These are phyloP conservation scores for Caloenas nicobarica DNA, from an alignment of 2,113 vertebrate genomes.

Conservation along the genomic window DNA sequence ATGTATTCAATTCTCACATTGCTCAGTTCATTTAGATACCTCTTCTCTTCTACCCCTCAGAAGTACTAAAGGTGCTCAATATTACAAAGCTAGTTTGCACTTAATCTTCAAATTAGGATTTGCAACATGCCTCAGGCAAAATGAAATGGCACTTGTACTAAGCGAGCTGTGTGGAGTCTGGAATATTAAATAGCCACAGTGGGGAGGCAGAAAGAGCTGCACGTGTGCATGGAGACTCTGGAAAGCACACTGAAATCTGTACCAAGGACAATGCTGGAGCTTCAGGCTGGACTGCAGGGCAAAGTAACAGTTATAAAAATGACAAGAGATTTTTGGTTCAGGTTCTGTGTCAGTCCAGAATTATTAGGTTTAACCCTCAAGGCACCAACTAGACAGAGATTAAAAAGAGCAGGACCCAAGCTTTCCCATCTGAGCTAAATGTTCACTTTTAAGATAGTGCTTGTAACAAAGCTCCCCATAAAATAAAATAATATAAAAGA, in stretches of 20 bases:
- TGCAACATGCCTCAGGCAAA: not conserved
- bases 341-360: not conserved
- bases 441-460: not conserved
- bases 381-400: not conserved
- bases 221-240: not conserved
- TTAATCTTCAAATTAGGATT: not conserved
- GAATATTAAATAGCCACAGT: not conserved
- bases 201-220: not conserved
- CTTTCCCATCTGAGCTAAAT: not conserved
- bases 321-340: not conserved
- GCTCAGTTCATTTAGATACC: not conserved
- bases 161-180: not conserved
- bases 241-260: not conserved
- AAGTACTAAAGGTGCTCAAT: not conserved
- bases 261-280: not conserved
- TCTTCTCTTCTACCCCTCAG: not conserved
- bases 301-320: not conserved
- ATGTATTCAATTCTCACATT: not conserved
- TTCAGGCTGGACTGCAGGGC: not conserved
- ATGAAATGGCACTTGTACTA: not conserved
- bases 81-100: not conserved
- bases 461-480: not conserved
- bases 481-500: not conserved
- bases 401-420: not conserved
- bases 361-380: not conserved